Evolutionary conservation across 2,888 invertebrate genomes (phyloP).

Genomic region (Heliconius hortense): DNA sequence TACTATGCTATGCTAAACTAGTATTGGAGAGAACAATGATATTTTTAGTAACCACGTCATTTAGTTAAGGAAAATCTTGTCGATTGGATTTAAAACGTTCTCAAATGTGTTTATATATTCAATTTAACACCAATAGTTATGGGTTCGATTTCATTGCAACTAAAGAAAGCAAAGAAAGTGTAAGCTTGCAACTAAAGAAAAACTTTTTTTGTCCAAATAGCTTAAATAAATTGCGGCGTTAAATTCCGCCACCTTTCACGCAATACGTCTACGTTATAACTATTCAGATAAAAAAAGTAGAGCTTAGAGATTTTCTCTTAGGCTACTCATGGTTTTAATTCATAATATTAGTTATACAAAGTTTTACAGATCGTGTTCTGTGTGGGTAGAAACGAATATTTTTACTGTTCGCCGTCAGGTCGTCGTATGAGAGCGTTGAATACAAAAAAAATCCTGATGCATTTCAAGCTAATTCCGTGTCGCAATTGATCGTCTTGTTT

Average conservation of each 20-base stretch:
- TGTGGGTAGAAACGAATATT: conserved; percentile 12
- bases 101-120: neutral
- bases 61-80: conserved; percentile 15
- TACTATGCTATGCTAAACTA: conserved; percentile 15
- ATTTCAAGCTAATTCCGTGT: conserved; percentile 44
- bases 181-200: too few relatives aligned
- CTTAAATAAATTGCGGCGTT: neutral
- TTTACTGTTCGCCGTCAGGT: neutral
- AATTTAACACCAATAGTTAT: neutral
- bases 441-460: conserved; percentile 36
- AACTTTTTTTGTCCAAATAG: neutral
- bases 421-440: conserved; percentile 27
- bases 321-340: too few relatives aligned
- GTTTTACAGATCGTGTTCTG: neutral
- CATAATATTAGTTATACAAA: neutral
- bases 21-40: conserved; percentile 1
- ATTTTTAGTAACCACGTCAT: conserved; percentile 12
- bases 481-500: conserved; percentile 53
- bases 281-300: neutral
- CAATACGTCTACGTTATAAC: neutral
- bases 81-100: neutral
- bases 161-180: too few relatives aligned
- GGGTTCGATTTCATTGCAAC: too few relatives aligned
- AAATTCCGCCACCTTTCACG: too few relatives aligned
- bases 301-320: too few relatives aligned